phyloP scores from a whole-genome alignment of 2,888 invertebrate genomes.

The Psococerastis gibbosa region DNA sequence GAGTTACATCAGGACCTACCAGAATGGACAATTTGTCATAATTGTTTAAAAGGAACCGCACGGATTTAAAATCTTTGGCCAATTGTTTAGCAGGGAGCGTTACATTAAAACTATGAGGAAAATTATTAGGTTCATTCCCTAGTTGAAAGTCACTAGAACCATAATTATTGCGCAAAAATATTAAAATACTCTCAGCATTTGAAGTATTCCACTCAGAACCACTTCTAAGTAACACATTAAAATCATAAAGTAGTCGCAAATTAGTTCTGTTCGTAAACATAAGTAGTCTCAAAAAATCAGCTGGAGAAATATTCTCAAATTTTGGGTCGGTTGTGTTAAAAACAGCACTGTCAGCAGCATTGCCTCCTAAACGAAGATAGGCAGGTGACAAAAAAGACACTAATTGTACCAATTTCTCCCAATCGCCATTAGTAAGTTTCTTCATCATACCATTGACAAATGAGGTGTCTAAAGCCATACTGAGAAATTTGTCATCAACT shows the following conservation, averaged over 20 bases:
- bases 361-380: constrained; percentile 1
- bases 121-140: constrained; percentile 5
- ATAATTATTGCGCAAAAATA: not conserved
- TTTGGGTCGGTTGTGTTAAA: not conserved
- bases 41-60: not conserved
- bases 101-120: not conserved
- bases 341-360: not conserved
- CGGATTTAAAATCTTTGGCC: not conserved
- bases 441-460: not conserved
- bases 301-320: not conserved
- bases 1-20: constrained; percentile 49
- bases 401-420: not conserved
- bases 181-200: not conserved
- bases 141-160: not conserved
- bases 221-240: constrained; percentile 2
- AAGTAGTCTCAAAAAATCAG: constrained; percentile 1
- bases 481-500: constrained; percentile 3
- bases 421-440: not conserved
- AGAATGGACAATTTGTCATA: not conserved
- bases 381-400: not conserved
- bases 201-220: not conserved
- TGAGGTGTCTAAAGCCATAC: constrained; percentile 5
- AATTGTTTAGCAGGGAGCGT: not conserved
- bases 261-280: not conserved
- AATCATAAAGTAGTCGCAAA: constrained; percentile 1